Evolutionary conservation across 2,797 vertebrate genomes (phyloP).

Genomic region (Gambelia wislizenii): DNA sequence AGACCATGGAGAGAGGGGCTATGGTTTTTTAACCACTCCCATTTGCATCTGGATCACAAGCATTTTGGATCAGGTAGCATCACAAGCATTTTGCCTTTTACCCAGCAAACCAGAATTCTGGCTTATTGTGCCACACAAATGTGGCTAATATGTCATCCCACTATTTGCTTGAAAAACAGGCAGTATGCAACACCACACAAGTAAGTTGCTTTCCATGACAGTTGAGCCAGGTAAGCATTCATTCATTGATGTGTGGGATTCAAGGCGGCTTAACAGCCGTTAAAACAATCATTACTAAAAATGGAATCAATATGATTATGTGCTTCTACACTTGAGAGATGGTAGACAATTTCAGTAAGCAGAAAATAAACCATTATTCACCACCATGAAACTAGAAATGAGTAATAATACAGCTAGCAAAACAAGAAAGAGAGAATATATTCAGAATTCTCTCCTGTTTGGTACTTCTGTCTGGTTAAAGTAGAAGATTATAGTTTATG

Average conservation of each 20-base stretch:
- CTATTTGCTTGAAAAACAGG: not conserved
- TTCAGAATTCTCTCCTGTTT: not conserved
- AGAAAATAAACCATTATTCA: not conserved
- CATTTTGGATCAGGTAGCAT: too few species aligned
- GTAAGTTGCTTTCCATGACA: not conserved
- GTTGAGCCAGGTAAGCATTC: too few species aligned
- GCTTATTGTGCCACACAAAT: not conserved
- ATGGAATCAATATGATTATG: too few species aligned
- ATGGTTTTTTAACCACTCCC: not conserved
- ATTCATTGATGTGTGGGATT: too few species aligned
- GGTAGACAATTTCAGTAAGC: not conserved
- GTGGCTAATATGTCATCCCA: not conserved
- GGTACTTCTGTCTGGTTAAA: not conserved
- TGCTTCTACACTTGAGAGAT: too few species aligned
- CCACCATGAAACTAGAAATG: not conserved
- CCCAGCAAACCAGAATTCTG: not conserved
- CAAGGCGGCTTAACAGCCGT: too few species aligned
- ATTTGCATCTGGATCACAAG: not conserved
- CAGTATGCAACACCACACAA: too few species aligned
- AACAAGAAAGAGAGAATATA: not conserved
- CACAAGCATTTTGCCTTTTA: not conserved
- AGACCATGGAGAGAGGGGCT: not conserved
- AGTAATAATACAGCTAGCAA: not conserved
- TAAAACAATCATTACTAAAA: too few species aligned
- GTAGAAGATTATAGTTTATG: not conserved